Percentiles rank a stretch among this genome's conserved stretches.
These are phyloP conservation scores for Oreonectes daqikongensis DNA, from an alignment of 2,797 vertebrate genomes.

Conservation along the genomic window DNA sequence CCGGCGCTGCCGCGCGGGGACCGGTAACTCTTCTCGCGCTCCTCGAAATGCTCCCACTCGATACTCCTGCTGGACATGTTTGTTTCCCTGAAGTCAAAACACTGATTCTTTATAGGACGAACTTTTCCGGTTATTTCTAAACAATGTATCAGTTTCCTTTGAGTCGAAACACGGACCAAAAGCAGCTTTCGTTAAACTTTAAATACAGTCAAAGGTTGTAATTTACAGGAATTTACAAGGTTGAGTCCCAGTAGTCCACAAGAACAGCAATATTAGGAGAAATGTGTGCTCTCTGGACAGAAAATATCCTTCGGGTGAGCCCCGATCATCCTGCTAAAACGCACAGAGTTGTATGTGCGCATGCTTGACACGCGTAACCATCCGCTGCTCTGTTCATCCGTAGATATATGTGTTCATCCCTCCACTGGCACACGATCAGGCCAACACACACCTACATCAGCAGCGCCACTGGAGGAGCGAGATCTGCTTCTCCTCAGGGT, in stretches of 20 bases:
- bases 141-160: background rate
- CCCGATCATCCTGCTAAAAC: conserved; percentile 31
- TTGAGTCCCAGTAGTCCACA: conserved; percentile 9
- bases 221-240: background rate
- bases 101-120: background rate
- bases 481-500: conserved; percentile 64
- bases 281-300: background rate
- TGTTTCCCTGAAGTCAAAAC: background rate
- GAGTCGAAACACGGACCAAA: background rate
- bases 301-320: conserved; percentile 7
- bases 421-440: conserved; percentile 48
- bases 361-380: conserved; percentile 45
- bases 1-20: conserved; percentile 72
- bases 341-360: conserved; percentile 54
- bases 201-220: background rate
- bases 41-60: conserved; percentile 95
- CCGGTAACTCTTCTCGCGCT: conserved; percentile 85
- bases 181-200: background rate
- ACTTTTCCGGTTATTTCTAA: background rate
- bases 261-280: background rate
- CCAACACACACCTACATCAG: conserved; percentile 59
- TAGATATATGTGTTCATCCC: conserved; percentile 64
- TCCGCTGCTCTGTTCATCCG: conserved; percentile 56
- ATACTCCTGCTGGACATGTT: conserved; percentile 83
- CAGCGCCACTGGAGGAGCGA: conserved; percentile 21